Base-by-base conservation (phyloP, 1,140 invertebrate species). In the Notospermus geniculatus region DNA sequence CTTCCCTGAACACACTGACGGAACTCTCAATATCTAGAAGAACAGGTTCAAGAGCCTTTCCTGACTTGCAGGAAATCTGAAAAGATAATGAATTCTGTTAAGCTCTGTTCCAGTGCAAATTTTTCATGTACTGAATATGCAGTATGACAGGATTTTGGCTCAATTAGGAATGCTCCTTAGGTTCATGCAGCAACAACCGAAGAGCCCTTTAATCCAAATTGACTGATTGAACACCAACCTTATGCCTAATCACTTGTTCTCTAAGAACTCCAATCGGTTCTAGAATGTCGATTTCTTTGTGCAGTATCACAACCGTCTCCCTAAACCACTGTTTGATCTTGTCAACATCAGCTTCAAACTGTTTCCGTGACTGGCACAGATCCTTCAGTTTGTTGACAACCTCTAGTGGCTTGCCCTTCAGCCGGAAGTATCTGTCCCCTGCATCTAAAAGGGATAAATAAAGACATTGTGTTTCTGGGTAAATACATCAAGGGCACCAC, bases 241-340 rank as follows among this genome's bases (percentile, higher is more conserved):
- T 68, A 61, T 72, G 90, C 67, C 89, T 88, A 59, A 91, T 88
- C 46, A 91, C 83, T 62, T 91, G 88, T 57, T 85, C 86, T 79
- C 95, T 91, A 71, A 95, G 91, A 19, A 72, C 58, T 59, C 75
- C 70, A 52, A 68, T 64, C 22, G 74, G 68, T 64, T 72, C 74
- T 59, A 76, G 71, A 15, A 71, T 54, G 25, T 67, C 61, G 5
- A 75, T 64, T 50, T 71, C 63, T 4, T 30, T 13, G 32, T 58
- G 59, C 23, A 64, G 54, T 15, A 87, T 86, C 23, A 86, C 85
- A 64, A 90, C 85, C 68, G 91, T 90, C 65, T 91, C 80, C 19
- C 73, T 71, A 57, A 82, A 71, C 66, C 79, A 76, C 45, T 71
- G 65, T 56, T 82, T 79, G 7, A 82, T 57, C 56, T 80, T 77